Conservation (phyloP, 2,888 invertebrate genomes). For the Rotaria socialis region DNA sequence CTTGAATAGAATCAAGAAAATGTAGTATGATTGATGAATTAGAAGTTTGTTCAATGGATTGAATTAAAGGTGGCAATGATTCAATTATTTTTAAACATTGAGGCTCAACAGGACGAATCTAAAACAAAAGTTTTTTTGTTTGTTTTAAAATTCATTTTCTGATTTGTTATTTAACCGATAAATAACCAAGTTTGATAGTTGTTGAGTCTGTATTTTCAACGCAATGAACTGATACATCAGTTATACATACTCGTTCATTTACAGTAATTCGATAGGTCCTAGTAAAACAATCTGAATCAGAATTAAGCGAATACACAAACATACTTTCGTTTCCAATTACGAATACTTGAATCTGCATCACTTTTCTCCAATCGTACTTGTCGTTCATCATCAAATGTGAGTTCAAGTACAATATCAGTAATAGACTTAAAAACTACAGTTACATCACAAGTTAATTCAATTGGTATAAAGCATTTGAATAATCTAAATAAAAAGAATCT, state of each 20-base stretch:
- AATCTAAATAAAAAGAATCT: background rate
- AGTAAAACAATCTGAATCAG: background rate
- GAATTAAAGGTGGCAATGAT: background rate
- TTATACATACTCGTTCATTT: background rate
- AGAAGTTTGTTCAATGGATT: background rate
- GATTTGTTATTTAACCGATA: background rate
- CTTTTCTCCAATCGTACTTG: background rate
- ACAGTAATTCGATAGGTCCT: background rate
- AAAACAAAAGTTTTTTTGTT: background rate
- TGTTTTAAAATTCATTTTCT: background rate
- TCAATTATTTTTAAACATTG: background rate
- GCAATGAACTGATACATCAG: background rate
- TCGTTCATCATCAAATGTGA: background rate
- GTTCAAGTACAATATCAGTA: background rate
- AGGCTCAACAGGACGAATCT: background rate
- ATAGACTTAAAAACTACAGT: background rate
- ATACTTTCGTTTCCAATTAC: constrained; percentile 17
- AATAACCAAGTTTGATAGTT: background rate
- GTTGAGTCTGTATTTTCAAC: background rate
- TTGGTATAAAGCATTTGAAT: background rate
- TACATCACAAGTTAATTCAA: background rate
- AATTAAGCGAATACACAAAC: background rate
- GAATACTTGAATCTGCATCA: background rate
- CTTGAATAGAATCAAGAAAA: background rate
- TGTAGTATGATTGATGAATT: background rate